A percentile compares a stretch with the other conserved stretches of the same genome.
phyloP scores from a whole-genome alignment of 2,888 invertebrate genomes.

The Dermolepida albohirtum region DNA sequence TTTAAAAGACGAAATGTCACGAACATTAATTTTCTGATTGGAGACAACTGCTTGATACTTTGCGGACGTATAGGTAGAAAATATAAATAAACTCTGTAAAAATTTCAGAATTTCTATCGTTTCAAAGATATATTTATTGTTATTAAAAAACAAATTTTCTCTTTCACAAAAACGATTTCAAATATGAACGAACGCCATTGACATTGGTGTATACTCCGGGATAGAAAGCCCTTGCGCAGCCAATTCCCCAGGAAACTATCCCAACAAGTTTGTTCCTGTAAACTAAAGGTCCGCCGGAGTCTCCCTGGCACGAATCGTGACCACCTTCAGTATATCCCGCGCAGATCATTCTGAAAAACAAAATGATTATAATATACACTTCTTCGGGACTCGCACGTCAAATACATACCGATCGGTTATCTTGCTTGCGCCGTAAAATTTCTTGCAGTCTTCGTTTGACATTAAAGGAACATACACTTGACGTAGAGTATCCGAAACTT shows the following conservation, averaged over 20 bases:
- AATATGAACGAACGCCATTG: constrained; percentile 31
- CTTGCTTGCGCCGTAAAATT: constrained; percentile 41
- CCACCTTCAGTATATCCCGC: constrained; percentile 40
- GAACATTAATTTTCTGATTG: too few relatives aligned
- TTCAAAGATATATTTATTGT: too few relatives aligned
- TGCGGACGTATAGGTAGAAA: too few relatives aligned
- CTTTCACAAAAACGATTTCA: constrained; percentile 27
- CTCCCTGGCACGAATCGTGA: constrained; percentile 55
- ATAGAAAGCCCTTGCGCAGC: constrained; percentile 56
- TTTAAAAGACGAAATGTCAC: too few relatives aligned
- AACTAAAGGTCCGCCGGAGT: constrained; percentile 61
- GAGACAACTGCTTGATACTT: too few relatives aligned
- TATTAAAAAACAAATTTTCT: too few relatives aligned
- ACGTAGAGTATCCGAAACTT: constrained; percentile 35
- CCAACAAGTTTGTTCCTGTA: constrained; percentile 57
- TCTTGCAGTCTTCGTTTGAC: constrained; percentile 41
- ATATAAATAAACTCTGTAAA: too few relatives aligned
- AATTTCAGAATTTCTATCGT: too few relatives aligned
- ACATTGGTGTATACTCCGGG: constrained; percentile 59
- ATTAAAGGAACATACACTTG: constrained; percentile 46
- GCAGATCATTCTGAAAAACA: constrained; percentile 38
- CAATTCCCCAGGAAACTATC: constrained; percentile 63
- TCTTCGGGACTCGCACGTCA: neutral
- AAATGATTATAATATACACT: too few relatives aligned
- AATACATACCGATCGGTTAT: constrained; percentile 37